phyloP scores from a whole-genome alignment of 2,888 invertebrate genomes.

The Syrista parreyssii region DNA sequence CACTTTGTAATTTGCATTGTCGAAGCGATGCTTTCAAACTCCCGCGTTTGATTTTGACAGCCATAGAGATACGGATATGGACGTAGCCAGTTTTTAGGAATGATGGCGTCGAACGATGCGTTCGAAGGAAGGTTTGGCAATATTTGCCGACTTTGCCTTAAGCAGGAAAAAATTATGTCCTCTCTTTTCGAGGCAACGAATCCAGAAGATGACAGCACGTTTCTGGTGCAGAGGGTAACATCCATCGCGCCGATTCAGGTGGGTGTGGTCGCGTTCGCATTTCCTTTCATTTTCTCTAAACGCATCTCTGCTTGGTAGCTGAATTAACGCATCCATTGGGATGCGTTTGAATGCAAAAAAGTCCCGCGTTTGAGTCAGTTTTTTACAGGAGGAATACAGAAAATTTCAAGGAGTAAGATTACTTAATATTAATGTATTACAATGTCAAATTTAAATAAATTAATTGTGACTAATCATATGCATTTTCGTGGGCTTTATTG shows the following conservation, averaged over 20 bases:
- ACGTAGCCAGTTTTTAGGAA: neutral
- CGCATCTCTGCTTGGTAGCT: conserved; percentile 11
- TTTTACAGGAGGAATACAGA: neutral
- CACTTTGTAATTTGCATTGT: neutral
- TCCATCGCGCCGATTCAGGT: conserved; percentile 52
- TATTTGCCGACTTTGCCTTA: conserved; percentile 52
- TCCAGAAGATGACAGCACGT: conserved; percentile 20
- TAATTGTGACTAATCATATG: neutral
- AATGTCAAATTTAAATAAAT: too few species aligned
- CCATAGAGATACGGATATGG: neutral
- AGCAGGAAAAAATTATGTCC: conserved; percentile 39
- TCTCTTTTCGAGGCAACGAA: conserved; percentile 37
- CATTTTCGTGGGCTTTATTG: neutral
- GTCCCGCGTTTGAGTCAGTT: neutral
- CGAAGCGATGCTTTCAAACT: neutral
- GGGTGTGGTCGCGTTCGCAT: conserved; percentile 27
- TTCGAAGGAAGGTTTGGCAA: conserved; percentile 35
- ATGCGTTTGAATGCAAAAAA: conserved; percentile 23
- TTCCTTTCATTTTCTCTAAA: neutral
- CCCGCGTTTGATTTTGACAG: neutral
- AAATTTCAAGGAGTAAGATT: neutral
- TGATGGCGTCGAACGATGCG: conserved; percentile 11
- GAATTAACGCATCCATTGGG: conserved; percentile 25
- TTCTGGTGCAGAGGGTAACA: conserved; percentile 43
- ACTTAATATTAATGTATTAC: neutral